Conservation (phyloP, 2,113 vertebrate species). For the Semicossyphus pulcher region DNA sequence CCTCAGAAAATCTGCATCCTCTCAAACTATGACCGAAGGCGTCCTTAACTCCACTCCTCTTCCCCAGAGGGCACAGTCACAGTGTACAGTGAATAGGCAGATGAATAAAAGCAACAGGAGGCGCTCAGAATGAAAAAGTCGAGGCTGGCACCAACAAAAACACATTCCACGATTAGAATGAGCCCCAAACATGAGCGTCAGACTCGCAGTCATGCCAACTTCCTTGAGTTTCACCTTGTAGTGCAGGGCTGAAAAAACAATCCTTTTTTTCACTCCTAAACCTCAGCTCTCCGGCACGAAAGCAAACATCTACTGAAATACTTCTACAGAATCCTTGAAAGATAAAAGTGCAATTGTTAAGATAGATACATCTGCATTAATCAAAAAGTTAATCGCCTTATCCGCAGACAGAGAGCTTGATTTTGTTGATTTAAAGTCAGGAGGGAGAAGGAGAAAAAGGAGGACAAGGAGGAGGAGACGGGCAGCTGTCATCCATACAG, state of each 20-base stretch:
- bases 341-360: slow-evolving; percentile 83
- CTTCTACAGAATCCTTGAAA: slow-evolving; percentile 61
- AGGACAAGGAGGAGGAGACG: slow-evolving; percentile 24
- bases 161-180: slow-evolving; percentile 46
- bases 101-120: slow-evolving; percentile 55
- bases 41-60: slow-evolving; percentile 29
- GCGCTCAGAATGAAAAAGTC: slow-evolving; percentile 40
- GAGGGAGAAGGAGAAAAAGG: slow-evolving; percentile 43
- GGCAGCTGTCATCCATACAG: slow-evolving; percentile 47
- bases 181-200: slow-evolving; percentile 32
- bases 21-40: slow-evolving; percentile 44
- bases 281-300: slow-evolving; percentile 50
- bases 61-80: slow-evolving; percentile 58
- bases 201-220: slow-evolving; percentile 26
- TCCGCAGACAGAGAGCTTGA: slow-evolving; percentile 42
- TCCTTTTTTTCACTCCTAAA: slow-evolving; percentile 38
- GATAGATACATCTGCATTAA: slow-evolving; percentile 70
- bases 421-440: slow-evolving; percentile 37
- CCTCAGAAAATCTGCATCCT: slow-evolving; percentile 32
- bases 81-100: slow-evolving; percentile 68
- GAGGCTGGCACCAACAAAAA: slow-evolving; percentile 46
- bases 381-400: slow-evolving; percentile 54
- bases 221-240: slow-evolving; percentile 31
- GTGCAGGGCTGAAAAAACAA: slow-evolving; percentile 32
- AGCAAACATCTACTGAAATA: slow-evolving; percentile 68